Evolutionary conservation across 2,113 vertebrate species (phyloP).

Genomic region (Hippocampus abdominalis): DNA sequence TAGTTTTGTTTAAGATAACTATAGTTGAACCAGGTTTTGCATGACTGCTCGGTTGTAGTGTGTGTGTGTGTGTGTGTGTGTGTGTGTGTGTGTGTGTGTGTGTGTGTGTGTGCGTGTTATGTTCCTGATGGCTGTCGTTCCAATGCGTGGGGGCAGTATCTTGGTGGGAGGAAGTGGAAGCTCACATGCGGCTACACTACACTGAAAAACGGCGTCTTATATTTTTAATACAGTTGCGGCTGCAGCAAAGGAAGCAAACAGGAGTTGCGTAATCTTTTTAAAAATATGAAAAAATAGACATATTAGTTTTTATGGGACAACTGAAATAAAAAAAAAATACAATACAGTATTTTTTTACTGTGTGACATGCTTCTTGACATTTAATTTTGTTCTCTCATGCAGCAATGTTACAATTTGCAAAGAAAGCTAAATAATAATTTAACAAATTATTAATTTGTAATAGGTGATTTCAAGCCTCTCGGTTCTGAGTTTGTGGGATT

Average conservation of each 20-base stretch:
- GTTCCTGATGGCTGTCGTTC: constrained; percentile 27
- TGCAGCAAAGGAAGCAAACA: constrained; percentile 18
- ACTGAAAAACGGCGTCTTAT: constrained; percentile 2
- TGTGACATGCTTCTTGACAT: no score
- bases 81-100: constrained; percentile 34
- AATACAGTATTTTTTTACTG: no score
- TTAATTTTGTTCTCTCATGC: no score
- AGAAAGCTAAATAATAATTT: no score
- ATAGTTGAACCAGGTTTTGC: constrained; percentile 24
- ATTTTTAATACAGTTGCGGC: constrained; percentile 13
- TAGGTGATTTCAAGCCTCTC: no score
- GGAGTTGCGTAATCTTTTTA: constrained; percentile 19
- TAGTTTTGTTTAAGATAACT: neutral
- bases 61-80: neutral
- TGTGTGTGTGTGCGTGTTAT: constrained; percentile 33
- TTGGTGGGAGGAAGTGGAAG: constrained; percentile 27
- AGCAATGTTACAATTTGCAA: no score
- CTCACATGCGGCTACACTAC: constrained; percentile 21
- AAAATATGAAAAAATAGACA: neutral
- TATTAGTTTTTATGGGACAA: neutral
- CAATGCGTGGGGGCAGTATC: constrained; percentile 38
- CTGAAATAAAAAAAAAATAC: no score
- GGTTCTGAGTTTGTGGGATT: no score
- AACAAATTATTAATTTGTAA: no score
- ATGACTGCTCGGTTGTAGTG: neutral